Evolutionary conservation across 2,888 invertebrate genomes (phyloP).

Genomic region (Limnephilus lunatus): DNA sequence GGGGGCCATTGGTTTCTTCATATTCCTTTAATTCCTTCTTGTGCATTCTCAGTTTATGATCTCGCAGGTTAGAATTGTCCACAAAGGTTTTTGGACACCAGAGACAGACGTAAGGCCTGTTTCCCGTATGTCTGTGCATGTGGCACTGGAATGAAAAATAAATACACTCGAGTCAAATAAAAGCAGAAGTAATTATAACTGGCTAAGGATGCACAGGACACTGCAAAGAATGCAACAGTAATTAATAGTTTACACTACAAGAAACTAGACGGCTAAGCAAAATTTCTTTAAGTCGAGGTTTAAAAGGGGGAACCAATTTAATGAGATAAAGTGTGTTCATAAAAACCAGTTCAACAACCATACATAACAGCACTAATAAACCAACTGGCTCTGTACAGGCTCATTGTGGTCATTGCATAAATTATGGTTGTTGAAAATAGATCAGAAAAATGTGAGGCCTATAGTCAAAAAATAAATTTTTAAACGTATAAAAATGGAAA

Average conservation of each 20-base stretch:
- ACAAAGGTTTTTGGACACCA: slow-evolving; percentile 64
- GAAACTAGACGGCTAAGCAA: background rate
- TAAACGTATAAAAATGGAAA: background rate
- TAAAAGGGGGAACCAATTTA: background rate
- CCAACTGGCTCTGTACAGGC: background rate
- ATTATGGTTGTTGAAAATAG: background rate
- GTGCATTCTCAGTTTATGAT: slow-evolving; percentile 62
- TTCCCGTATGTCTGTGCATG: slow-evolving; percentile 60
- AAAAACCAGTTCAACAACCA: no score
- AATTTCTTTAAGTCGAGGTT: background rate
- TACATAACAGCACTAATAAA: background rate
- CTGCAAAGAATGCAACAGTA: no score
- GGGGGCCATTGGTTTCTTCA: slow-evolving; percentile 58
- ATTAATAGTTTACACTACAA: background rate
- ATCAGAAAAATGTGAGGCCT: background rate
- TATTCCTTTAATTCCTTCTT: slow-evolving; percentile 61
- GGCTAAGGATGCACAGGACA: no score
- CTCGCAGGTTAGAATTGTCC: slow-evolving; percentile 61
- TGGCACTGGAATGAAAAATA: slow-evolving; percentile 53
- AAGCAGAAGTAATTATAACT: background rate
- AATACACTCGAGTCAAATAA: background rate
- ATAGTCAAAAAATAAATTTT: background rate
- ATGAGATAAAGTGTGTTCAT: background rate
- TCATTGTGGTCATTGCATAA: background rate
- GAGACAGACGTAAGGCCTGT: slow-evolving; percentile 58